Percentiles rank a stretch among this genome's conserved stretches.
Conservation (phyloP, 2,113 vertebrate species). For the Alligator sinensis region DNA sequence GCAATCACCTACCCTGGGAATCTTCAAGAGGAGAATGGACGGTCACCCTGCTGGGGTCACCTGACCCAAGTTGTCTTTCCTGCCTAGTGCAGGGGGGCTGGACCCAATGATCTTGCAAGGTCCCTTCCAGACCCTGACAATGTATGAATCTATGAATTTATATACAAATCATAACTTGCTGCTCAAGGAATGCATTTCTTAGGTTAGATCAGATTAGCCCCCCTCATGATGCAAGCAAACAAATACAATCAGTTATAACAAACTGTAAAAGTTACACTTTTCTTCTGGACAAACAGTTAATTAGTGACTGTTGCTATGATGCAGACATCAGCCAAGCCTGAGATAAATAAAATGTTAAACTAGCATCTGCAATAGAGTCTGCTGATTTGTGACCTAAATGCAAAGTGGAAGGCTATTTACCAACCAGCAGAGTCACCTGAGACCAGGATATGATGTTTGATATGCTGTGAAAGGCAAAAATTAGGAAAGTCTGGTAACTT, state of each 20-base stretch:
- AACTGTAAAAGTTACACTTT: neutral
- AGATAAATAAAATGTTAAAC: slow-evolving; percentile 14
- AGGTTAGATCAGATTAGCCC: neutral
- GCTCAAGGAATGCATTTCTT: neutral
- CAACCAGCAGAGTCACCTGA: neutral
- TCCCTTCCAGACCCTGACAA: no score
- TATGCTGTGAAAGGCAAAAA: neutral
- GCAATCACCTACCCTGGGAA: no score
- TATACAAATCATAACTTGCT: neutral
- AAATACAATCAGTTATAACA: neutral
- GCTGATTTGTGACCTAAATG: neutral
- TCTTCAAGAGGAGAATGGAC: no score
- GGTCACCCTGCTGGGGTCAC: no score
- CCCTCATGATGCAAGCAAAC: neutral
- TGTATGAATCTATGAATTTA: no score
- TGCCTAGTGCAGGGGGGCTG: no score
- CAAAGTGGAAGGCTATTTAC: neutral
- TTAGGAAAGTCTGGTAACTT: neutral
- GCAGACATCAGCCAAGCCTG: neutral
- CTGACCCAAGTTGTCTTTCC: no score
- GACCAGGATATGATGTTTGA: neutral
- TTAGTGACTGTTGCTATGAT: neutral
- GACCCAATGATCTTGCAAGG: no score
- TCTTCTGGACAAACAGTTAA: neutral
- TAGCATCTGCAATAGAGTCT: neutral